These are phyloP conservation scores for Pandemis heparana DNA, from an alignment of 2,888 invertebrate species.

Conservation along the genomic window DNA sequence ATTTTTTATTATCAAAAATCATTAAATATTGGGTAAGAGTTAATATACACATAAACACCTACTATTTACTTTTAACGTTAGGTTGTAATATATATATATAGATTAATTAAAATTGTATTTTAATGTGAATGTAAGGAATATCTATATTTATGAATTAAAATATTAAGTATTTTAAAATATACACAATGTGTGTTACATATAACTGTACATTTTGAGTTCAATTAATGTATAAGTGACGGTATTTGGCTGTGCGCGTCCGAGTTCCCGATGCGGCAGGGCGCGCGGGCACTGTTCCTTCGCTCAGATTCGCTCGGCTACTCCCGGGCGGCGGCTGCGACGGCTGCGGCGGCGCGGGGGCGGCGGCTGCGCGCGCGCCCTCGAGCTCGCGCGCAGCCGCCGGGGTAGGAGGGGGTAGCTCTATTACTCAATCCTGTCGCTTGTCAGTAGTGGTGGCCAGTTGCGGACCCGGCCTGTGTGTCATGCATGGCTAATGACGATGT, in stretches of 20 bases:
- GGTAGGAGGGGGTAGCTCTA: constrained; percentile 11
- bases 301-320: constrained; percentile 66
- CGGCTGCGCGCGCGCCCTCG: background rate
- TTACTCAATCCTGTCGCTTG: background rate
- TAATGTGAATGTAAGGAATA: constrained; percentile 72
- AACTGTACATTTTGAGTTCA: constrained; percentile 81
- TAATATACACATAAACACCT: constrained; percentile 67
- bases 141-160: constrained; percentile 81
- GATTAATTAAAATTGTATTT: constrained; percentile 67
- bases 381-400: constrained; percentile 1
- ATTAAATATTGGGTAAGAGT: constrained; percentile 61
- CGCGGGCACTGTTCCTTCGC: constrained; percentile 73
- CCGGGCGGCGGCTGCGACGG: constrained; percentile 45
- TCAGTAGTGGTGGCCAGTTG: background rate
- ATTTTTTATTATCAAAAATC: constrained; percentile 55
- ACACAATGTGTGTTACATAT: constrained; percentile 78
- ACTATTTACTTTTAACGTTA: constrained; percentile 77
- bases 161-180: constrained; percentile 76
- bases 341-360: constrained; percentile 6
- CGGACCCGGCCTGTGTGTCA: background rate
- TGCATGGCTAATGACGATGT: no score
- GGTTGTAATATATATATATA: constrained; percentile 71
- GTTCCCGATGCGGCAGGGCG: constrained; percentile 43
- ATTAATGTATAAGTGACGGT: constrained; percentile 63
- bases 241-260: constrained; percentile 33